Percentiles rank a stretch among this genome's conserved stretches.
Conservation (phyloP, 1,140 invertebrate species). For the Lithobius niger region DNA sequence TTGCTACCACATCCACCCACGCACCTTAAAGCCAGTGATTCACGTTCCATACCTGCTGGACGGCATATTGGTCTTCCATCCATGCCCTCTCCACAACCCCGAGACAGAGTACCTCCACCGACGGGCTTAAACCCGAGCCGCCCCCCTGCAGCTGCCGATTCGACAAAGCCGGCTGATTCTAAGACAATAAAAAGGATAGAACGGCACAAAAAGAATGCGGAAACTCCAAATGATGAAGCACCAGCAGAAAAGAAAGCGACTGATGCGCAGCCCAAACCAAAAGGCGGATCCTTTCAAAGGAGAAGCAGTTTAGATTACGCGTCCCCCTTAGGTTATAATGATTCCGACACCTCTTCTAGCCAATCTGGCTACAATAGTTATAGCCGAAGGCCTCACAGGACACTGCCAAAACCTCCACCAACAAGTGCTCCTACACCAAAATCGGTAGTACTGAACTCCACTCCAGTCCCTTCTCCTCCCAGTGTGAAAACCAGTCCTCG, state of each 20-base stretch:
- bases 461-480: too few relatives aligned
- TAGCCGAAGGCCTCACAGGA: background rate
- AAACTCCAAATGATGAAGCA: background rate
- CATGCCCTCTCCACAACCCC: too few relatives aligned
- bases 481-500: too few relatives aligned
- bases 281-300: background rate
- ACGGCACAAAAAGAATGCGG: too few relatives aligned
- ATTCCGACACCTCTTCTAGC: background rate
- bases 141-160: too few relatives aligned
- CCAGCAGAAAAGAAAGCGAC: background rate
- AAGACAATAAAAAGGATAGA: too few relatives aligned
- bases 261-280: background rate
- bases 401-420: background rate
- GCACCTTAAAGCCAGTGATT: too few relatives aligned
- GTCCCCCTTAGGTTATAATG: background rate
- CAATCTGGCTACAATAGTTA: background rate
- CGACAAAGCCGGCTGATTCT: too few relatives aligned
- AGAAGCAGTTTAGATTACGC: slow-evolving; percentile 3
- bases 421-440: background rate
- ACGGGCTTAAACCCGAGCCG: too few relatives aligned
- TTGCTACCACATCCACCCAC: too few relatives aligned
- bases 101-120: too few relatives aligned
- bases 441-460: background rate
- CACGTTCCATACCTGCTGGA: too few relatives aligned
- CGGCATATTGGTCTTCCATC: background rate